Evolutionary conservation across 1,140 invertebrate species (phyloP), one percentile per base, ranked within the genome.

Genomic region (Calephelis nemesis): DNA sequence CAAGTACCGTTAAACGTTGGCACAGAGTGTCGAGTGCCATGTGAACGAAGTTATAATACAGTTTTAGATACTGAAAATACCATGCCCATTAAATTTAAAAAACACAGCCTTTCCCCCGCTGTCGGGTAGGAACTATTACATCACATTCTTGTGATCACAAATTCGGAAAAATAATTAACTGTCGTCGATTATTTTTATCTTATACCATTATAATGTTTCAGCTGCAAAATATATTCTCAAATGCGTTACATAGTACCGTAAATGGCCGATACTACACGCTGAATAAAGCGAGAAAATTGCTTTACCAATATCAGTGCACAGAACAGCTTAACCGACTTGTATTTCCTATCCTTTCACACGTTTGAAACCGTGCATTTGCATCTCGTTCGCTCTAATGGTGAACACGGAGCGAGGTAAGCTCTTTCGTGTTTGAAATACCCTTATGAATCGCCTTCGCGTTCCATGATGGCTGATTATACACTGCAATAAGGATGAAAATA

Each of bases 391-490:
- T 66, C 85, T 7, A 47, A 63, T 45, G 68, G 50, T 66, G 64
- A 81, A 82, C 78, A 69, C 40, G 67, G 47, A 72, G 84, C 88
- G 88, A 84, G 71, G 62, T 81, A 86, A 78, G 85, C 77, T 76
- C 73, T 80, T 90, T 82, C 78, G 70, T 71, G 70, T 69, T 62
- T 68, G 58, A 70, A 80, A 72, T 65, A 60, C 69, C 64, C 79
- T 82, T 75, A 80, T 78, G 83, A 85, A 86, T 85, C 81, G 83
- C 82, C 75, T 76, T 73, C 74, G 81, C 77, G 67, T 84, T 82
- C 75, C 88, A 90, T 90, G 83, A 90, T 90, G 82, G 88, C 87
- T 88, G 88, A 90, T 90, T 88, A 88, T 88, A 89, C 85, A 83
- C 85, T 76, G 76, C 76, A 87, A 82, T 87, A 81, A 65, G 85